Percentiles rank a stretch among this genome's conserved stretches.
These are phyloP conservation scores for Tangachromis dhanisi DNA, from an alignment of 2,113 vertebrate species.

Conservation along the genomic window DNA sequence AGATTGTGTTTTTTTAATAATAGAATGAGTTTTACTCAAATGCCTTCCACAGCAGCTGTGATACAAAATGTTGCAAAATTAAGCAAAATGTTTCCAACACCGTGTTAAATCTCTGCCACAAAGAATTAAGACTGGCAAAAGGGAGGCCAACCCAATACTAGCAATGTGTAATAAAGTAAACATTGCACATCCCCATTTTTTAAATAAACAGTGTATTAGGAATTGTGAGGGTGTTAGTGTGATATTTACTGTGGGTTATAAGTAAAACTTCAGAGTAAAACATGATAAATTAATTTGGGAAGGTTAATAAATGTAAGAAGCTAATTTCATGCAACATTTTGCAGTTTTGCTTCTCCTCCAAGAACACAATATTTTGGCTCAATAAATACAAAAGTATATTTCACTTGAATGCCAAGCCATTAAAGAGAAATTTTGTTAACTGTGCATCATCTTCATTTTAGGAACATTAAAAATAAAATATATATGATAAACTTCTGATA, in stretches of 20 bases:
- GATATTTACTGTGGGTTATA: background rate
- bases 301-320: background rate
- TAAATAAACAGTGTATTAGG: background rate
- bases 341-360: background rate
- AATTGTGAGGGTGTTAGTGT: background rate
- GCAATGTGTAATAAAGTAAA: background rate
- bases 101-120: background rate
- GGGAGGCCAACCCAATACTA: background rate
- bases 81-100: background rate
- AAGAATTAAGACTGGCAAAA: background rate
- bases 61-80: background rate
- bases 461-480: background rate
- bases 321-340: background rate
- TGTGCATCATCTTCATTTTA: background rate
- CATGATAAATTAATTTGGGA: background rate
- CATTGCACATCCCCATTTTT: background rate
- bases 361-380: background rate
- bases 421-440: background rate
- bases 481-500: background rate
- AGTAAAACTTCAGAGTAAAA: background rate
- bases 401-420: background rate
- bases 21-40: background rate
- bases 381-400: background rate
- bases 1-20: background rate
- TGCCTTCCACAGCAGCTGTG: background rate